Base-by-base conservation (phyloP, 2,113 vertebrate genomes). In the Zeus faber region DNA sequence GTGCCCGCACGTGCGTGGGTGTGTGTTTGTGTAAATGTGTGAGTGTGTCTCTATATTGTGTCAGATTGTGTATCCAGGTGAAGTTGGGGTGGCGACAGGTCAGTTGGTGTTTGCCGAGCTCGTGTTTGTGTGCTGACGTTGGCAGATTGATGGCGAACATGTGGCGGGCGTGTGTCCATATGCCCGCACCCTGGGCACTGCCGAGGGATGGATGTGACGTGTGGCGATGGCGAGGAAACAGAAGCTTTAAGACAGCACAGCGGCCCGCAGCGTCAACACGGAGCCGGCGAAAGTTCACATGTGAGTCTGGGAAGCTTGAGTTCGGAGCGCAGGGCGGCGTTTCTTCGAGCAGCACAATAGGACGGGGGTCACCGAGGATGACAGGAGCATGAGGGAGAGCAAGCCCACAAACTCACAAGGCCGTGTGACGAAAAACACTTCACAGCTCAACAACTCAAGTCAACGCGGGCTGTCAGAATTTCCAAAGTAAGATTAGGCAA, bases 31-130 rank as follows among this genome's bases (percentile, higher is more conserved):
- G 35, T 55, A n/a, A n/a, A n/a, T n/a, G 52, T 58, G 62, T 46
- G 53, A 26, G 25, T 57, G 35, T 64, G 59, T 72, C 29, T 72
- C 54, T 65, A 41, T 45, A 63, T 35, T 35, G 27, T 71, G 64
- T 77, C 49, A 7, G 16, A 54, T 48, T 69, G 54, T 77, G 62
- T 75, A 37, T 72, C 60, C 44, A 76, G 63, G 75, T 77, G 65
- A 62, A 60, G 67, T 55, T 39, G 20, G 33, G 37, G 29, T 58
- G 60, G 67, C 61, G 65, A 76, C 72, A 72, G 72, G 72, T 79
- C 52, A 58, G 55, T 27, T 56, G 20, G 18, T 78, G 62, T 81
- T 77, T 80, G 68, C 24, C 44, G 62, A 65, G 37, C 41, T 47
- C 23, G 59, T 64, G 70, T 72, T 72, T 72, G 5, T 77, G 49